These are phyloP conservation scores for Echinops telfairi DNA, from an alignment of 2,113 vertebrate genomes.

Conservation along the genomic window DNA sequence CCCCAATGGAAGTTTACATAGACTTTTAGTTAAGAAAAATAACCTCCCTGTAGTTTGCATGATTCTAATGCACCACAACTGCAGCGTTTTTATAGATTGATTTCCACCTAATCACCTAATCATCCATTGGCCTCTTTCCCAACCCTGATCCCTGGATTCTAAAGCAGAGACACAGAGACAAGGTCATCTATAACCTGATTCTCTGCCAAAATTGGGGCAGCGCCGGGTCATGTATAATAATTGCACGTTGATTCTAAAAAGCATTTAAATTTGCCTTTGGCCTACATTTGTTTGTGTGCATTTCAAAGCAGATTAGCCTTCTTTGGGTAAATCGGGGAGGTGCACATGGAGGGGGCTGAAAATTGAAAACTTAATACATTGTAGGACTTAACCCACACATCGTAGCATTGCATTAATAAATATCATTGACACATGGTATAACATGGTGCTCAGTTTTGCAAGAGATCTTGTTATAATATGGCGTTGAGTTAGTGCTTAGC, in stretches of 20 bases:
- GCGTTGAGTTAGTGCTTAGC: too few relatives aligned
- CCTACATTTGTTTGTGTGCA: constrained; percentile 66
- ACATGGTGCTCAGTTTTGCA: neutral
- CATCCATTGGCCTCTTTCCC: neutral
- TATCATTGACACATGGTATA: constrained; percentile 38
- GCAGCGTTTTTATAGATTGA: neutral
- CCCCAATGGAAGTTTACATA: neutral
- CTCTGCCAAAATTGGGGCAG: constrained; percentile 73
- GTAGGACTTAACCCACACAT: constrained; percentile 29
- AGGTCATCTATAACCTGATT: constrained; percentile 76
- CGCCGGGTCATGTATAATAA: constrained; percentile 65
- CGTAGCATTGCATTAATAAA: constrained; percentile 37
- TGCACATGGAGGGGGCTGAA: neutral
- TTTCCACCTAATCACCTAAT: constrained; percentile 30
- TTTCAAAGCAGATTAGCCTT: constrained; percentile 55
- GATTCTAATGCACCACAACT: neutral
- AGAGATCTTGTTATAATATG: neutral
- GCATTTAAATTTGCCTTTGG: constrained; percentile 70
- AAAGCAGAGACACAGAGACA: constrained; percentile 53
- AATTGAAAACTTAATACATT: constrained; percentile 40
- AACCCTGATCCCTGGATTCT: neutral
- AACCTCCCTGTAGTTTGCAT: neutral
- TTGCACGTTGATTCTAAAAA: constrained; percentile 58
- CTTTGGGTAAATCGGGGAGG: constrained; percentile 21
- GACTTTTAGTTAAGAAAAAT: constrained; percentile 28